Conservation (phyloP, 2,888 invertebrate genomes). For the Teleiodes luculella region DNA sequence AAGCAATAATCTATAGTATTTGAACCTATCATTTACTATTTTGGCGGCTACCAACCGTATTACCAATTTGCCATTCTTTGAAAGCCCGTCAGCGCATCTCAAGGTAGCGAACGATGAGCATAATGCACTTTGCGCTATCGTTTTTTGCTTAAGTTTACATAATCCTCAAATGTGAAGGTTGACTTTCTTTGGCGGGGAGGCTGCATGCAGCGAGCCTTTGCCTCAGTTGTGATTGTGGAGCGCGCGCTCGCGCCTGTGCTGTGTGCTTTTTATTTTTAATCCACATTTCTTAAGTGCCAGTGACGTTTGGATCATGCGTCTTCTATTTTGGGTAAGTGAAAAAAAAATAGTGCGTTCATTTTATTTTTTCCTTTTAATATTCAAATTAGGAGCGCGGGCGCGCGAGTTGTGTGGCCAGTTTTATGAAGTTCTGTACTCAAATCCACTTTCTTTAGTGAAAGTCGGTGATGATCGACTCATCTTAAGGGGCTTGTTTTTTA, state of each 20-base stretch:
- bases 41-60: background rate
- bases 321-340: slow-evolving; percentile 67
- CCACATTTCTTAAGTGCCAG: slow-evolving; percentile 55
- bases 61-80: background rate
- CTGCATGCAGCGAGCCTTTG: slow-evolving; percentile 40
- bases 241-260: slow-evolving; percentile 68
- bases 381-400: slow-evolving; percentile 17
- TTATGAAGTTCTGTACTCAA: slow-evolving; percentile 4
- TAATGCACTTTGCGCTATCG: slow-evolving; percentile 59
- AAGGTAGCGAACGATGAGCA: slow-evolving; percentile 34
- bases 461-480: slow-evolving; percentile 48
- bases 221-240: slow-evolving; percentile 62
- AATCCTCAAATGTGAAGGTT: slow-evolving; percentile 71
- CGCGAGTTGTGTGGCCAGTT: slow-evolving; percentile 28
- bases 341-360: background rate
- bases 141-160: slow-evolving; percentile 59
- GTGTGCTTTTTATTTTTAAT: slow-evolving; percentile 47
- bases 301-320: slow-evolving; percentile 69
- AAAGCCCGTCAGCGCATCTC: background rate
- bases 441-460: slow-evolving; percentile 62
- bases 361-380: slow-evolving; percentile 23
- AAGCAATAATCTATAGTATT: background rate
- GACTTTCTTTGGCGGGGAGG: slow-evolving; percentile 67
- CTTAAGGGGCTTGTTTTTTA: slow-evolving; percentile 50
- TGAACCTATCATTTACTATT: background rate